phyloP scores from a whole-genome alignment of 2,888 invertebrate genomes.

The Drosophila putrida region DNA sequence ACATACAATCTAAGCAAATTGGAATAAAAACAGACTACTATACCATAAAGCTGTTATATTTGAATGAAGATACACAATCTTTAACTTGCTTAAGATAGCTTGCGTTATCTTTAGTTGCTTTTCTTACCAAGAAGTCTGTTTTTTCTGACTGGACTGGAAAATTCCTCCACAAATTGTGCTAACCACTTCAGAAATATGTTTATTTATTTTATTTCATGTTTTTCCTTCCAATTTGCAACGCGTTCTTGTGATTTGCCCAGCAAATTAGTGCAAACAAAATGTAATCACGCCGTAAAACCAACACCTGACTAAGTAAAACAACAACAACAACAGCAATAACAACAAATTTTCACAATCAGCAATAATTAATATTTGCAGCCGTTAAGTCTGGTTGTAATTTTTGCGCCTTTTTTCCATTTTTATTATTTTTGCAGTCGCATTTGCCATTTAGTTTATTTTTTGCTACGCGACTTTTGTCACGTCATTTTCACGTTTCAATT shows the following conservation, averaged over 20 bases:
- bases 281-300: slow-evolving; percentile 11
- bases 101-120: too few species aligned
- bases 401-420: slow-evolving; percentile 30
- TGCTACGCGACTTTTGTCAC: slow-evolving; percentile 51
- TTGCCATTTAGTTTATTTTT: slow-evolving; percentile 21
- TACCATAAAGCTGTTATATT: too few species aligned
- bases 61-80: too few species aligned
- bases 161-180: background rate
- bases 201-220: background rate
- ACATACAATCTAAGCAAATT: too few species aligned
- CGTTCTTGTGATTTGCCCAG: background rate
- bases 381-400: slow-evolving; percentile 65
- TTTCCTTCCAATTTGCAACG: background rate
- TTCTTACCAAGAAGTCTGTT: too few species aligned
- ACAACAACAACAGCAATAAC: slow-evolving; percentile 3
- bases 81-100: too few species aligned
- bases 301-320: background rate
- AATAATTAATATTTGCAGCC: slow-evolving; percentile 69
- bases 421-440: slow-evolving; percentile 25
- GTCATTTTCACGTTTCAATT: slow-evolving; percentile 45
- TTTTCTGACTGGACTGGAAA: too few species aligned
- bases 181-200: background rate
- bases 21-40: too few species aligned
- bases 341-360: slow-evolving; percentile 54
- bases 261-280: slow-evolving; percentile 15